A percentile compares a stretch with the other conserved stretches of the same genome.
These are phyloP conservation scores for Euwallacea similis DNA, from an alignment of 1,140 invertebrate genomes.

Conservation along the genomic window DNA sequence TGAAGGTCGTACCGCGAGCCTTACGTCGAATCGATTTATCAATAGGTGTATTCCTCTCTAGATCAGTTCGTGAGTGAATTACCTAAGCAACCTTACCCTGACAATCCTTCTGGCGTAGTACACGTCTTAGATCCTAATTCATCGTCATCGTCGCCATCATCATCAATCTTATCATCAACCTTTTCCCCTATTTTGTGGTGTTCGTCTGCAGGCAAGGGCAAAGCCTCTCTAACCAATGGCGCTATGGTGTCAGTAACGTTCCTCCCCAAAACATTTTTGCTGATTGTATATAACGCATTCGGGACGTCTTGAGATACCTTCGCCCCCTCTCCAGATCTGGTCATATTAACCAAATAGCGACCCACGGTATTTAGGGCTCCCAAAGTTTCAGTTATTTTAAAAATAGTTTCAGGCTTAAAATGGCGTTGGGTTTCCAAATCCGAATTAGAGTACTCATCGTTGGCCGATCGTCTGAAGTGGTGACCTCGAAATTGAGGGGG, in stretches of 20 bases:
- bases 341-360: slow-evolving; percentile 80
- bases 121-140: slow-evolving; percentile 59
- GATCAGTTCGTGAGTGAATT: slow-evolving; percentile 5
- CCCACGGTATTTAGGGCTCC: slow-evolving; percentile 82
- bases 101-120: slow-evolving; percentile 76
- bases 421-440: slow-evolving; percentile 43
- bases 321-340: slow-evolving; percentile 57
- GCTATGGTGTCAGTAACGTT: slow-evolving; percentile 80
- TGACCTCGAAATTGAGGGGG: slow-evolving; percentile 21
- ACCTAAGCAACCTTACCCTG: slow-evolving; percentile 59
- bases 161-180: slow-evolving; percentile 29
- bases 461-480: slow-evolving; percentile 25
- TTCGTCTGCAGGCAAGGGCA: slow-evolving; percentile 56
- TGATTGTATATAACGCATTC: slow-evolving; percentile 75
- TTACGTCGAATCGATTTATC: slow-evolving; percentile 14
- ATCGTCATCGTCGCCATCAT: slow-evolving; percentile 50
- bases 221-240: slow-evolving; percentile 67
- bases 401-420: slow-evolving; percentile 57
- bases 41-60: slow-evolving; percentile 14
- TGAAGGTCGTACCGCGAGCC: slow-evolving; percentile 22
- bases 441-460: slow-evolving; percentile 32
- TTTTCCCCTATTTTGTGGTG: slow-evolving; percentile 7
- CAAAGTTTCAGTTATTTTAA: slow-evolving; percentile 67
- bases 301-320: slow-evolving; percentile 61
- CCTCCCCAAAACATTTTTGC: slow-evolving; percentile 76